Base-by-base conservation (phyloP, 1,140 invertebrate species). In the Temnothorax longispinosus region DNA sequence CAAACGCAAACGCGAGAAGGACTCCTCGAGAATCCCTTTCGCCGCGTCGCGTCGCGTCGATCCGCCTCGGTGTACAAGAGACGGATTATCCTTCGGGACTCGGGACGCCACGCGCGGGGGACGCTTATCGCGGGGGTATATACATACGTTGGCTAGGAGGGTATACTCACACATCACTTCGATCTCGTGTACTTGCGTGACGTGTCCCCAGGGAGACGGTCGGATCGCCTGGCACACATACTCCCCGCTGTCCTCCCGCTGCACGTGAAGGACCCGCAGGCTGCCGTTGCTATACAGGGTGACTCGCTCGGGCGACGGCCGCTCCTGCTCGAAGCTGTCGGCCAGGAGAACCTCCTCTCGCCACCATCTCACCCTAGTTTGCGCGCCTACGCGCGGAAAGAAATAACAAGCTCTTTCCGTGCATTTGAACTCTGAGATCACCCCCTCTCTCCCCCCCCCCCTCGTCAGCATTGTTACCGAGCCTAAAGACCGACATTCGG, bases 181-280 rank as follows among this genome's bases (percentile, higher is more conserved):
- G 84, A 98, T 97, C 50, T 96, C 96, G 92, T 98, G 97, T 44
- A 96, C 95, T 93, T 98, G 97, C 72, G 95, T 96, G 10, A 97
- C 96, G 58, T 96, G 93, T n/a, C 95, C 95, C 96, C 96, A 96
- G 21, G 96, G 95, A 56, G 95, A 93, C 3, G 96, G 96, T 64
- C 96, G 95, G n/a, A 96, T 96, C 56, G 96, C 95, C 93, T 97
- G 97, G 88, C 97, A 98, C 62, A 96, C 96, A 91, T 98, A 98
- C 80, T 97, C 96, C 1, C 97, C 97, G 0, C 97, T 97, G 90
- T 98, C 97, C 15, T 95, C 94, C 0, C 96, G 95, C 64, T 96
- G 94, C 0, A 98, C 94, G 32, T 96, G 92, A 0, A 96, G 94
- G 15, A 98, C 96, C 94, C 97, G 96, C 21, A 98, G 93, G 69